phyloP scores from a whole-genome alignment of 92 coral and sea anemone species.

The Porites evermanni region DNA sequence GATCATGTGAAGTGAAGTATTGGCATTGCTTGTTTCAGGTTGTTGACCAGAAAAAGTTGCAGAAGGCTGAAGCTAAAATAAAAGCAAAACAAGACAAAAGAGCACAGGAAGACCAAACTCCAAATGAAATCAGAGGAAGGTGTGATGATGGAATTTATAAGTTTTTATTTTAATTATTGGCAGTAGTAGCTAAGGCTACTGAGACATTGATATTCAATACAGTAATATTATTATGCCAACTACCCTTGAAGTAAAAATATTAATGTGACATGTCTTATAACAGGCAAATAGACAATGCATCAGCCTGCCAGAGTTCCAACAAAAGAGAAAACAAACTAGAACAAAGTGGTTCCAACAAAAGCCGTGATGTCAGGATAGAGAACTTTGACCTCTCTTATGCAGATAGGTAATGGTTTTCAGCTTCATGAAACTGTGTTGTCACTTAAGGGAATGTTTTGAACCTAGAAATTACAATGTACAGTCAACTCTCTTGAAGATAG shows the following conservation, averaged over 20 bases:
- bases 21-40: slow-evolving; percentile 32
- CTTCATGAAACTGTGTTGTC: background rate
- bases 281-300: slow-evolving; percentile 83
- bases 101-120: slow-evolving; percentile 62
- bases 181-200: too few species aligned
- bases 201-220: background rate
- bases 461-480: too few species aligned
- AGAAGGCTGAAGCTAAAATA: slow-evolving; percentile 90
- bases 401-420: slow-evolving; percentile 65
- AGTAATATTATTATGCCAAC: background rate
- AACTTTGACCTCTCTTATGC: slow-evolving; percentile 92
- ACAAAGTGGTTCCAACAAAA: slow-evolving; percentile 73
- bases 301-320: slow-evolving; percentile 85
- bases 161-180: too few species aligned
- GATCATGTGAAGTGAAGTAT: background rate
- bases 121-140: slow-evolving; percentile 40
- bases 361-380: slow-evolving; percentile 78
- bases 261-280: too few species aligned
- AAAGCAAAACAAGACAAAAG: slow-evolving; percentile 88
- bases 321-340: slow-evolving; percentile 82
- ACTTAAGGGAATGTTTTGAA: background rate
- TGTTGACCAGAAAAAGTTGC: slow-evolving; percentile 84
- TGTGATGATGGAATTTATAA: background rate
- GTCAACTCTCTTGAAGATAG: too few species aligned
- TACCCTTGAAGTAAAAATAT: too few species aligned